These are phyloP conservation scores for Netelia virgata DNA, from an alignment of 2,888 invertebrate species.

Conservation along the genomic window DNA sequence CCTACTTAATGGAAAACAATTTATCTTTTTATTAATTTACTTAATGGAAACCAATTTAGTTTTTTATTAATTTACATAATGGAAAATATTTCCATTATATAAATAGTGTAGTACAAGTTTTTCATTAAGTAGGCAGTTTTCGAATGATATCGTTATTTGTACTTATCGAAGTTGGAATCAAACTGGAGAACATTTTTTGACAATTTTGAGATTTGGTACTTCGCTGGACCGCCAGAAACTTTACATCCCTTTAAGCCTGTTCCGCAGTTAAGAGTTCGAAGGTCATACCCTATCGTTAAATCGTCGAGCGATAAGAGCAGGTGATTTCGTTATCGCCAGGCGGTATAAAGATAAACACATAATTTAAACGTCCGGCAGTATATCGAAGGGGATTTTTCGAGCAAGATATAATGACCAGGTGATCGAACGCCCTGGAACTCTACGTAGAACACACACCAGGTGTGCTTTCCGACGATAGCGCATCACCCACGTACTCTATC, in stretches of 20 bases:
- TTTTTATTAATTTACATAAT: no score
- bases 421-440: conserved; percentile 39
- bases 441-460: conserved; percentile 40
- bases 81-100: no score
- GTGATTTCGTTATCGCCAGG: conserved; percentile 50
- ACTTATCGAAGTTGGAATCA: not conserved
- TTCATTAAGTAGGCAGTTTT: not conserved
- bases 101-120: no score
- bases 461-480: conserved; percentile 46
- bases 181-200: not conserved
- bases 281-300: conserved; percentile 31
- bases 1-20: not conserved
- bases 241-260: not conserved
- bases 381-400: conserved; percentile 30
- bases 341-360: conserved; percentile 48
- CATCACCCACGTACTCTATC: conserved; percentile 31
- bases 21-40: not conserved
- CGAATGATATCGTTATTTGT: not conserved
- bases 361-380: conserved; percentile 31
- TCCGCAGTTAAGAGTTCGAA: not conserved
- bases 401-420: conserved; percentile 55
- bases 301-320: conserved; percentile 42
- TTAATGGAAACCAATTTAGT: not conserved
- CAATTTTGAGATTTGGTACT: no score
- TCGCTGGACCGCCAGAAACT: no score